phyloP scores from a whole-genome alignment of 2,113 vertebrate species.

The Bos taurus region DNA sequence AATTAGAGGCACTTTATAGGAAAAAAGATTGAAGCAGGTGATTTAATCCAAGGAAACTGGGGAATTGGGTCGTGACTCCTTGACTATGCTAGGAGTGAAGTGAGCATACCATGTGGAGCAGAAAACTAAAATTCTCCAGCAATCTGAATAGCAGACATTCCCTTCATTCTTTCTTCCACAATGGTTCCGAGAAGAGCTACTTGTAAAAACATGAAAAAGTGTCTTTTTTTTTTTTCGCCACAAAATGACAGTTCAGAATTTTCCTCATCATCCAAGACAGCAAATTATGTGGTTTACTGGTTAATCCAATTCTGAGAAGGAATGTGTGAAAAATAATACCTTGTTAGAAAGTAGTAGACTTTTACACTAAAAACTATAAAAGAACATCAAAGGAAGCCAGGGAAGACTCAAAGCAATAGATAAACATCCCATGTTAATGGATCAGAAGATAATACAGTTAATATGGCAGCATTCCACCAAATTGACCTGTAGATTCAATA shows the following conservation, averaged over 20 bases:
- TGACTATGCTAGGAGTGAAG: background rate
- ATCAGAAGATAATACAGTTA: background rate
- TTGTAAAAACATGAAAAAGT: background rate
- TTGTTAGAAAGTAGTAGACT: background rate
- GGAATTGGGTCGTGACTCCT: background rate
- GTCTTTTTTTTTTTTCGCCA: background rate
- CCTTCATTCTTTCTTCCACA: background rate
- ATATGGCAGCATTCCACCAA: background rate
- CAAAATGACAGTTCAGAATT: background rate
- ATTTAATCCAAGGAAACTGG: background rate
- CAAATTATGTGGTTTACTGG: background rate
- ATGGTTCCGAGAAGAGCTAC: background rate
- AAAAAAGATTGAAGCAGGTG: background rate
- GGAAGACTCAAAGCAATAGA: background rate
- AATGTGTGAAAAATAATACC: background rate
- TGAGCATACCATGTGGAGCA: background rate
- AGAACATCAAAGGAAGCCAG: background rate
- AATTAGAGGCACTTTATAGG: background rate
- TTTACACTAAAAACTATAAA: background rate
- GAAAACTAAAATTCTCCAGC: background rate
- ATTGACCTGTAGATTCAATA: background rate
- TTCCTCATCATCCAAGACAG: background rate
- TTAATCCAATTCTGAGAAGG: background rate
- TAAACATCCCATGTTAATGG: background rate
- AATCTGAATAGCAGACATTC: background rate